Evolutionary conservation across 2,888 invertebrate species (phyloP).

Genomic region (Aspidiotus rigidus): DNA sequence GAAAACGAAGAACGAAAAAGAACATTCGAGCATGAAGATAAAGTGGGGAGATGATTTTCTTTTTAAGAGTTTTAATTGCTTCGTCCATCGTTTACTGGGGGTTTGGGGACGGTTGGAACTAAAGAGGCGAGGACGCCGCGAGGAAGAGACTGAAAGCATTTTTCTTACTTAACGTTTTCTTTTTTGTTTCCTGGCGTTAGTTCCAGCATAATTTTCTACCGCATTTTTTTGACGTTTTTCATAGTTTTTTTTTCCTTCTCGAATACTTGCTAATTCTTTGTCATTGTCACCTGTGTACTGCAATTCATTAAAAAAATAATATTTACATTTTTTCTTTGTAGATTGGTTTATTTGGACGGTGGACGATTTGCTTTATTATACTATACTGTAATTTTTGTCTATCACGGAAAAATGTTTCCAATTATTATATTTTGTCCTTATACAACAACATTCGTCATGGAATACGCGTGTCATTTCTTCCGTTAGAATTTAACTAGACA

Average conservation of each 20-base stretch:
- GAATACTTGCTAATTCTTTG: constrained; percentile 7
- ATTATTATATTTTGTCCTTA: no score
- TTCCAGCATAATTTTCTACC: constrained; percentile 27
- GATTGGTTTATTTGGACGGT: no score
- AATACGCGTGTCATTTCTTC: no score
- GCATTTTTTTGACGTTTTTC: constrained; percentile 20
- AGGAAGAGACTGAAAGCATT: constrained; percentile 35
- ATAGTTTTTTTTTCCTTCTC: constrained; percentile 22
- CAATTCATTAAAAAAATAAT: no score
- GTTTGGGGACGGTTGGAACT: constrained; percentile 4
- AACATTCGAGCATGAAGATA: constrained; percentile 5
- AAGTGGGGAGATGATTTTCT: constrained; percentile 40
- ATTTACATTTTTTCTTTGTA: no score
- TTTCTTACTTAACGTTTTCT: neutral
- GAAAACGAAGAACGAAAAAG: constrained; percentile 10
- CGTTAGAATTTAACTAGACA: no score
- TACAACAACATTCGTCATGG: no score
- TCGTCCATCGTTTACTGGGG: constrained; percentile 40
- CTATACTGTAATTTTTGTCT: no score
- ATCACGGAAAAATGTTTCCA: no score
- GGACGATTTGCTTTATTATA: no score
- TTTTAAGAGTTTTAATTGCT: constrained; percentile 42
- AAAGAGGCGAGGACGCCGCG: constrained; percentile 20
- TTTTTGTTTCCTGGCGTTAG: constrained; percentile 33
- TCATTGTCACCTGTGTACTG: neutral